Conservation (phyloP, 2,888 invertebrate genomes). For the Apodemia zela region DNA sequence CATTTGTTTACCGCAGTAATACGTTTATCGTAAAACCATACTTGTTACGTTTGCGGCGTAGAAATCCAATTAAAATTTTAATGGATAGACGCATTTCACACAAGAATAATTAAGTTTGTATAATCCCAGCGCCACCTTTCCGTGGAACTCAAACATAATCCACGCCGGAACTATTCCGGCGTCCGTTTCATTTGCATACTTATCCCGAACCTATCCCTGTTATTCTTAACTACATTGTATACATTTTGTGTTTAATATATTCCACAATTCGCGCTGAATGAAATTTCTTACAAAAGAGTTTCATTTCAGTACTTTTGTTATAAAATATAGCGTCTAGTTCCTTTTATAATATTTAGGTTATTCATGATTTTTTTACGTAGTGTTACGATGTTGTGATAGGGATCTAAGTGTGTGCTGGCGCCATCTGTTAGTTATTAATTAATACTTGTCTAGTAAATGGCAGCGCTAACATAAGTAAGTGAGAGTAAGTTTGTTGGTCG, state of each 20-base stretch:
- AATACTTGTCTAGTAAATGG: too few relatives aligned
- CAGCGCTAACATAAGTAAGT: too few relatives aligned
- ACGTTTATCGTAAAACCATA: background rate
- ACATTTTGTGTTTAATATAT: constrained; percentile 14
- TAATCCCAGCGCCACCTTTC: constrained; percentile 5
- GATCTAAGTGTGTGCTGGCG: too few relatives aligned
- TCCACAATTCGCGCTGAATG: constrained; percentile 3
- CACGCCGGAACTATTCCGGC: constrained; percentile 11
- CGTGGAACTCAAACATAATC: constrained; percentile 3
- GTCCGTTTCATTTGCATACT: constrained; percentile 16
- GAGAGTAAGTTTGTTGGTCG: too few relatives aligned
- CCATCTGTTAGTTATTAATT: too few relatives aligned
- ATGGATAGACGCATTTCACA: background rate
- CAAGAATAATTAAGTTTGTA: constrained; percentile 11
- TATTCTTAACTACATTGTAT: constrained; percentile 12
- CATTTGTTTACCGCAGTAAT: background rate
- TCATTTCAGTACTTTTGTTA: constrained; percentile 10
- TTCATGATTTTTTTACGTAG: background rate
- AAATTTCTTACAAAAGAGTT: constrained; percentile 14
- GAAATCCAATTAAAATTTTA: constrained; percentile 1
- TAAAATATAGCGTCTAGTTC: background rate
- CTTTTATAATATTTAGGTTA: background rate
- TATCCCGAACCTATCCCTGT: constrained; percentile 12
- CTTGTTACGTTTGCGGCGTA: background rate
- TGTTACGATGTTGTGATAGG: too few relatives aligned